Base-by-base conservation (phyloP, 2,113 vertebrate species). In the Campylorhamphus procurvoides region DNA sequence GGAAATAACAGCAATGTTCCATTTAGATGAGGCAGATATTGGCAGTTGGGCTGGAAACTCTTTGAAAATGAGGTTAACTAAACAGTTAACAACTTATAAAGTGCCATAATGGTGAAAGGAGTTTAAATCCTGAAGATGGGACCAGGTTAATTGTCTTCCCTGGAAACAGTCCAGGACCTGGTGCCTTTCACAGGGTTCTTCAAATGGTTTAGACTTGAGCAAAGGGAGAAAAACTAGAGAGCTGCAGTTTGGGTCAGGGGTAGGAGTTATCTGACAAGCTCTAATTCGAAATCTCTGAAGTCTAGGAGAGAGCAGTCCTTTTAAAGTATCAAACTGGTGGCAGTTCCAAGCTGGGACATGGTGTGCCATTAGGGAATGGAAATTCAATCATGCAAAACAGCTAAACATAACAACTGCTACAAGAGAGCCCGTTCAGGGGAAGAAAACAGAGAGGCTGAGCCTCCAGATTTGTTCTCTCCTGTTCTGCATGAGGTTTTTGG, bases 301-400 rank as follows among this genome's bases (percentile, higher is more conserved):
- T n/a, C 86, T 17, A 23, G 31, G 47, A 44, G 76, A 80, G 63
- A 73, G 39, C 42, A 74, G 59, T 50, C 81, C 84, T 93, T 95
- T 89, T 82, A 89, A 84, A 95, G 81, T 24, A 85, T 71, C 33
- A 59, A 17, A 71, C 12, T 18, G 69, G 37, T 87, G n/a, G 68
- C 18, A 20, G 55, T 42, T 89, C 86, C 49, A 56, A 31, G 89
- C 46, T 87, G 84, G 76, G 89, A 73, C 76, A 87, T 49, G 25
- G 19, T 6, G 50, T 58, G 80, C 73, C 1, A 0, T 23, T 66
- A 47, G 68, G 76, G 68, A 93, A 59, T 78, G 84, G 87, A 84
- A 94, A 93, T 55, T 84, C 93, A 89, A 74, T 66, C 56, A 46
- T 33, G 73, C 84, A 91, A 89, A 94, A 35, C n/a, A 67, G 68